Evolutionary conservation across 2,797 vertebrate genomes (phyloP), one percentile per base, ranked within the genome.

Genomic region (Euphonia xanthogaster): DNA sequence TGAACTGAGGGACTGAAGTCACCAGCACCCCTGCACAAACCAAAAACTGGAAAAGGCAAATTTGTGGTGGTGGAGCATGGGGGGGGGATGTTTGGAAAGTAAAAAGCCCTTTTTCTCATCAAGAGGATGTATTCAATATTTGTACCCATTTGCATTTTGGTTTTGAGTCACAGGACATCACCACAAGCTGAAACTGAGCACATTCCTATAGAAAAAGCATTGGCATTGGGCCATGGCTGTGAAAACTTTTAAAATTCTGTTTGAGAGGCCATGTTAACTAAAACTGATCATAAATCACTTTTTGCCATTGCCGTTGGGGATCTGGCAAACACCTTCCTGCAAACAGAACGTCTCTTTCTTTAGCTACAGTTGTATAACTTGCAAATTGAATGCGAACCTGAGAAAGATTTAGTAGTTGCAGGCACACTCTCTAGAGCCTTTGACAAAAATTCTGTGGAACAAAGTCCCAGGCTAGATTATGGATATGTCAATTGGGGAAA

Each of bases 401-500:
- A 94, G 90, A 93, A 92, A 96, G 95, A 96, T 95, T 95, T 97
- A 97, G 93, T 90, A 95, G 92, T 96, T 93, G 84, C 92, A 95
- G 86, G 82, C 92, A 79, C 48, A 60, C 44, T 96, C 93, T 96
- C 95, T 50, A 66, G 94, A 90, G 94, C 90, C 92, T 94, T 90
- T 92, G 94, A 97, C 95, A 95, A 95, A 96, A 97, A 96, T 95
- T 90, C 94, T 35, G 80, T 88, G 94, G 33, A 96, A 95, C 88
- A 93, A 95, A 96, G 96, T 97, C 94, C 88, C 96, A 86, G 88
- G 79, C 94, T 97, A 95, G 94, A 95, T 95, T 96, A 95, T 95
- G 91, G 90, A 94, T 91, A 94, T 90, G 93, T 90, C 96, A 93
- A 22, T 47, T 84, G 94, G 90, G 88, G 79, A 91, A 96, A 95